These are phyloP conservation scores for Gorsachius goisagi DNA, from an alignment of 2,113 vertebrate genomes.

Conservation along the genomic window DNA sequence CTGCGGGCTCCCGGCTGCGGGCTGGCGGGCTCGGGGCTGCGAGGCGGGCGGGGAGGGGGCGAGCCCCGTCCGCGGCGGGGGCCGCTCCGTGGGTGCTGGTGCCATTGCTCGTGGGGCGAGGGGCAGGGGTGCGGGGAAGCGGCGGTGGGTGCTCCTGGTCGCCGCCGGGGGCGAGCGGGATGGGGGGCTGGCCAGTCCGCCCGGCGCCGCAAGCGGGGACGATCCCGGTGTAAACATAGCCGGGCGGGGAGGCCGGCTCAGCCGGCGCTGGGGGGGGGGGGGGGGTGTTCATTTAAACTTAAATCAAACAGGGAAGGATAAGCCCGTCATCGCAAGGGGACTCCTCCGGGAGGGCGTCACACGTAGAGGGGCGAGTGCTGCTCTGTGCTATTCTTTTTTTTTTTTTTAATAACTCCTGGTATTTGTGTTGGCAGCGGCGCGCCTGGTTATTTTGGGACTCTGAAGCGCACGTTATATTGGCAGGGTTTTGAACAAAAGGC, in stretches of 20 bases:
- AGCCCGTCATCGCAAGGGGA: neutral
- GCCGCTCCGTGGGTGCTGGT: too few relatives aligned
- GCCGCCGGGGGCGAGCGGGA: neutral
- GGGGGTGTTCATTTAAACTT: neutral
- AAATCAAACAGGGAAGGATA: neutral
- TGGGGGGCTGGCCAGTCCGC: too few relatives aligned
- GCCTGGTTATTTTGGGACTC: neutral
- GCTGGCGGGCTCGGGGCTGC: too few relatives aligned
- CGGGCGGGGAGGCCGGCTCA: neutral
- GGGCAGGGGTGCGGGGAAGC: neutral
- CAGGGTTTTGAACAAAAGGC: conserved; percentile 65
- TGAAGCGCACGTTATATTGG: neutral
- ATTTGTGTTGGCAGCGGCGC: neutral
- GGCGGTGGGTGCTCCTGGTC: neutral
- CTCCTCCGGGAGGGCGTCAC: neutral
- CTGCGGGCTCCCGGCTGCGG: too few relatives aligned
- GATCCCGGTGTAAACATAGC: neutral
- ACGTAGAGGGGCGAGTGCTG: neutral
- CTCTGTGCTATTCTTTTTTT: neutral
- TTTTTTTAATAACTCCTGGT: neutral
- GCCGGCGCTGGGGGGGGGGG: neutral
- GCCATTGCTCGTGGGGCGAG: too few relatives aligned
- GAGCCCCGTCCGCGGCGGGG: too few relatives aligned
- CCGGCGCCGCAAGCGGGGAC: neutral
- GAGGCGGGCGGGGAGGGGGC: too few relatives aligned